Base-by-base conservation (phyloP, 2,113 vertebrate species). In the Chaenocephalus aceratus region DNA sequence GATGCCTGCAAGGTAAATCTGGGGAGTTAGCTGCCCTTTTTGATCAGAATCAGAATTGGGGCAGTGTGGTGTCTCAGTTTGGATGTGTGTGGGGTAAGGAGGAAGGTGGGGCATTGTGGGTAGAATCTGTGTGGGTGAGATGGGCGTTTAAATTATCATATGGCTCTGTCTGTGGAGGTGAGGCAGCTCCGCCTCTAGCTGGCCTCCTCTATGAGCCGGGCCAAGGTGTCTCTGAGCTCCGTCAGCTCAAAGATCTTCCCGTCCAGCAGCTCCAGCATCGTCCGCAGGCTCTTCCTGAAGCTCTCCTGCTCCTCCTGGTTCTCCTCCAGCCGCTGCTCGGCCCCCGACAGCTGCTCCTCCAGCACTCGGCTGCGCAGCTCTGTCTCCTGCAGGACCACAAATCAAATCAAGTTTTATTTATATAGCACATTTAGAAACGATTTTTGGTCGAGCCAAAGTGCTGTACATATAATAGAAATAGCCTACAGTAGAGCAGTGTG, bases 191-290 rank as follows among this genome's bases (percentile, higher is more conserved):
- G 30, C 79, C 93, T 97, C 96, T 98, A 99, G 94, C 97, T 98
- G 95, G 97, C 97, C 91, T 99, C 97, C 93, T 99, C 97, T 94
- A 97, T 96, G 88, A 99, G 95, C 86, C 98, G 97, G 92, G 97
- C 96, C 94, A 99, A 93, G 87, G 96, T 99, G 96, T 99, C 97
- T 91, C 97, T 95, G 91, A 99, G 96, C 94, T 98, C 98, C 69
- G 97, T 97, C 94, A 99, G 95, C 96, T 99, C 97, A 94, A 99
- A 99, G 95, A 99, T 99, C 96, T 99, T 99, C 84, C 97, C 97
- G 65, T 99, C 98, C 93, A 99, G 95, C 89, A 99, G 95, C 95
- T 99, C 98, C 96, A 99, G 96, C 95, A 99, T 95, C 56, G 97
- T 98, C 95, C 97, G 97, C 95, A 99, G 97, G 92, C 97, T 98